A percentile compares a stretch with the other conserved stretches of the same genome.
Conservation (phyloP, 2,797 vertebrate genomes). For the Tapera naevia region DNA sequence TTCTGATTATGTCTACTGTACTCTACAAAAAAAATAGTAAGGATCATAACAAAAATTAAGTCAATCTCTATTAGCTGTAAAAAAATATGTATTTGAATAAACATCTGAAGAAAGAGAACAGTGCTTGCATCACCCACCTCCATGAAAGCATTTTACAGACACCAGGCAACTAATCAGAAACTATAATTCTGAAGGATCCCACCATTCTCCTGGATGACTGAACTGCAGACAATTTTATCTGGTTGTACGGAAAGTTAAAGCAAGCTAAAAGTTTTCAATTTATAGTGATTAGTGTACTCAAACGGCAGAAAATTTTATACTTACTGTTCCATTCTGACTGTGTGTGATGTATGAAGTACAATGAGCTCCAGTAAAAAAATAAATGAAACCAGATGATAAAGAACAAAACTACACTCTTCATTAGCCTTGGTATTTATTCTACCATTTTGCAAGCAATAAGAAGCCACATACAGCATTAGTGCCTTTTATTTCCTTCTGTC, state of each 20-base stretch:
- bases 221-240: neutral
- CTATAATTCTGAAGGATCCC: neutral
- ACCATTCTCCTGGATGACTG: neutral
- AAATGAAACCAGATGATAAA: conserved; percentile 6
- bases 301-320: conserved; percentile 28
- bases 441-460: neutral
- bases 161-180: neutral
- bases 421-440: neutral
- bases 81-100: neutral
- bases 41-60: neutral
- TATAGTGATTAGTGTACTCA: conserved; percentile 10
- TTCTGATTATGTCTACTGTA: neutral
- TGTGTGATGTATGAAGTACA: neutral
- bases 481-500: neutral
- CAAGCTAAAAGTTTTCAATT: conserved; percentile 48
- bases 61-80: neutral
- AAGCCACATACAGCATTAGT: neutral
- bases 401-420: conserved; percentile 15
- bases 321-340: neutral
- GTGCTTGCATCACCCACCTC: neutral
- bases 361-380: neutral
- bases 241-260: neutral
- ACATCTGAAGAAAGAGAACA: neutral
- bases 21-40: neutral
- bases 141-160: neutral